Percentiles rank a stretch among this genome's conserved stretches.
phyloP scores from a whole-genome alignment of 2,888 invertebrate genomes.

The Nymphalis polychloros region DNA sequence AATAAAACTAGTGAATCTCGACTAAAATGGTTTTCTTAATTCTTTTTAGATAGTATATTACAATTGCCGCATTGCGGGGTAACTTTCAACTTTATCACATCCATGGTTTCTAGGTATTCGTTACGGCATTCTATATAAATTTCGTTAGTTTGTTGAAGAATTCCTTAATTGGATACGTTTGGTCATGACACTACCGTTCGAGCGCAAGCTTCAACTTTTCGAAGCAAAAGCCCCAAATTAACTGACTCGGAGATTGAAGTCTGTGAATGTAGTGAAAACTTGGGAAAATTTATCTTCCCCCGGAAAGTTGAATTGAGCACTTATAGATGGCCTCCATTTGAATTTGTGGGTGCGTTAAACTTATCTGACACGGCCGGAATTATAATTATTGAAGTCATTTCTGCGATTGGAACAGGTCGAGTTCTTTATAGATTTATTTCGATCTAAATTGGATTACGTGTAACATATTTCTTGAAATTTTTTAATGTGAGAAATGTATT shows the following conservation, averaged over 20 bases:
- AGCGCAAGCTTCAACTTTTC: slow-evolving; percentile 40
- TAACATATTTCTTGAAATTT: background rate
- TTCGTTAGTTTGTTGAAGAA: slow-evolving; percentile 40
- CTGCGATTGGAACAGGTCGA: slow-evolving; percentile 16
- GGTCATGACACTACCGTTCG: slow-evolving; percentile 40
- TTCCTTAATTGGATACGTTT: slow-evolving; percentile 43
- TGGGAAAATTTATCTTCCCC: slow-evolving; percentile 48
- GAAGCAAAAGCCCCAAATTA: slow-evolving; percentile 45
- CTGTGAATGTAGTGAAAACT: slow-evolving; percentile 48
- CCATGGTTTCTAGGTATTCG: slow-evolving; percentile 10
- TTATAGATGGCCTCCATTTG: slow-evolving; percentile 41
- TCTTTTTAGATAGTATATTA: slow-evolving; percentile 33
- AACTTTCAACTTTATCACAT: slow-evolving; percentile 25
- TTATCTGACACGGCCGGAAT: slow-evolving; percentile 41
- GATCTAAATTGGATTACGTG: slow-evolving; percentile 2
- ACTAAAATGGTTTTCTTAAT: slow-evolving; percentile 34
- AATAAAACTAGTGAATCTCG: slow-evolving; percentile 33
- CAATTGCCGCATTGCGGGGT: slow-evolving; percentile 34
- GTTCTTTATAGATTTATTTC: slow-evolving; percentile 9
- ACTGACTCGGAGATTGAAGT: slow-evolving; percentile 45
- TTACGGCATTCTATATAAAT: slow-evolving; percentile 30
- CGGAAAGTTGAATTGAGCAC: slow-evolving; percentile 48
- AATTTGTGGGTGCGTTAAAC: slow-evolving; percentile 41
- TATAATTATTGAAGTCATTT: slow-evolving; percentile 39
- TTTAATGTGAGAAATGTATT: background rate